phyloP scores from a whole-genome alignment of 2,888 invertebrate genomes.

The Ormyrus rosae region DNA sequence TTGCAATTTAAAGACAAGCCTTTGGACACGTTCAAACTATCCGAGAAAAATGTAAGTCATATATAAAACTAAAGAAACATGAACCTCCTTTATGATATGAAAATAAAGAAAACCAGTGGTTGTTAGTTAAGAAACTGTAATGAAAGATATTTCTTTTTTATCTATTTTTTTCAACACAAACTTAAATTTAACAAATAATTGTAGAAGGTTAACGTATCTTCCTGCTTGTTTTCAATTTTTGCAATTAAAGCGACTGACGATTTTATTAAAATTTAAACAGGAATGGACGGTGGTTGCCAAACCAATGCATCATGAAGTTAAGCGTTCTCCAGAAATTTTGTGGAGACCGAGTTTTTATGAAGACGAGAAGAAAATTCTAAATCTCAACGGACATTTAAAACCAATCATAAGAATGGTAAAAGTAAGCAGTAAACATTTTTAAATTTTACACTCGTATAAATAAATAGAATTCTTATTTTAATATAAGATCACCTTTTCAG shows the following conservation, averaged over 20 bases:
- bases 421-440: neutral
- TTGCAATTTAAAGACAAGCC: neutral
- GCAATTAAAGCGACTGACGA: too few relatives aligned
- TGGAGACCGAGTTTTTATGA: conserved; percentile 13
- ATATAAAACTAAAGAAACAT: too few relatives aligned
- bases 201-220: too few relatives aligned
- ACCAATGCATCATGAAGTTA: neutral
- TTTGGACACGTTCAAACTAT: neutral
- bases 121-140: too few relatives aligned
- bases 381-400: neutral
- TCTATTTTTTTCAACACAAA: too few relatives aligned
- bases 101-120: too few relatives aligned
- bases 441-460: too few relatives aligned
- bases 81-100: too few relatives aligned
- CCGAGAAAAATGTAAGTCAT: neutral
- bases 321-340: neutral
- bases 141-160: too few relatives aligned
- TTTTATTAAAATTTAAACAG: neutral
- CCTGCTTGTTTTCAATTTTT: neutral
- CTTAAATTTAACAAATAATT: too few relatives aligned
- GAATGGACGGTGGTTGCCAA: conserved; percentile 7
- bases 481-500: neutral
- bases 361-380: neutral
- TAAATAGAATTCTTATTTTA: too few relatives aligned
- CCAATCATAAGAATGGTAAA: conserved; percentile 20